A percentile compares a stretch with the other conserved stretches of the same genome.
phyloP scores from a whole-genome alignment of 2,888 invertebrate genomes.

The Parthenolecanium corni region DNA sequence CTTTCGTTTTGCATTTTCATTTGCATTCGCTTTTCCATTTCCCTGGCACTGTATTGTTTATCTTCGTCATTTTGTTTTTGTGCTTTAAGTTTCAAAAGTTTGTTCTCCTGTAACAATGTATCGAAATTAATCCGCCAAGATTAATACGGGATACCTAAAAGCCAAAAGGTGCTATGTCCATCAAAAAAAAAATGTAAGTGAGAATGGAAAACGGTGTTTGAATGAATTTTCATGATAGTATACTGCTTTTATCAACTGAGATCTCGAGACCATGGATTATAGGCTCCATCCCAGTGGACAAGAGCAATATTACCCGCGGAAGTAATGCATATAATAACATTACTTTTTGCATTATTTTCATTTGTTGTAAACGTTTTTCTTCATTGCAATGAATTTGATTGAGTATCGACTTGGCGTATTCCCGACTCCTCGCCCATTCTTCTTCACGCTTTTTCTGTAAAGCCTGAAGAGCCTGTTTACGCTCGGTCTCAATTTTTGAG shows the following conservation, averaged over 20 bases:
- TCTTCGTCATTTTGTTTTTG: conserved; percentile 9
- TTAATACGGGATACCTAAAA: not conserved
- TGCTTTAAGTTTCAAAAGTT: conserved; percentile 13
- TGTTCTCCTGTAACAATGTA: conserved; percentile 1
- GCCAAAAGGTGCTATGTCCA: too few relatives aligned
- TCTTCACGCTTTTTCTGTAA: conserved; percentile 46
- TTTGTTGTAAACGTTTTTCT: conserved; percentile 46
- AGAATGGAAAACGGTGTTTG: not conserved
- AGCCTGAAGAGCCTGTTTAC: conserved; percentile 45
- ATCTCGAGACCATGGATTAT: too few relatives aligned
- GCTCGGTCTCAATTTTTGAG: conserved; percentile 58
- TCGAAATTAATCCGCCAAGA: not conserved
- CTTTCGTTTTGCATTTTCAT: conserved; percentile 19
- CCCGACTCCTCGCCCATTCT: conserved; percentile 42
- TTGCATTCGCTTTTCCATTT: not conserved
- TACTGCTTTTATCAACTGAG: too few relatives aligned
- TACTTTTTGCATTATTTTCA: conserved; percentile 57
- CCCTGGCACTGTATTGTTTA: not conserved
- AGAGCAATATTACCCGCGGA: too few relatives aligned
- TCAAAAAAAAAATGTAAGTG: not conserved
- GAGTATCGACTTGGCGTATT: conserved; percentile 38
- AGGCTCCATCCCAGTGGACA: too few relatives aligned
- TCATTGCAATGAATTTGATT: conserved; percentile 46
- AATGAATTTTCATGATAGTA: too few relatives aligned
- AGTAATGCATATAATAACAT: too few relatives aligned